Evolutionary conservation across 1,140 invertebrate genomes (phyloP).

Genomic region (Tetramorium simillimum): DNA sequence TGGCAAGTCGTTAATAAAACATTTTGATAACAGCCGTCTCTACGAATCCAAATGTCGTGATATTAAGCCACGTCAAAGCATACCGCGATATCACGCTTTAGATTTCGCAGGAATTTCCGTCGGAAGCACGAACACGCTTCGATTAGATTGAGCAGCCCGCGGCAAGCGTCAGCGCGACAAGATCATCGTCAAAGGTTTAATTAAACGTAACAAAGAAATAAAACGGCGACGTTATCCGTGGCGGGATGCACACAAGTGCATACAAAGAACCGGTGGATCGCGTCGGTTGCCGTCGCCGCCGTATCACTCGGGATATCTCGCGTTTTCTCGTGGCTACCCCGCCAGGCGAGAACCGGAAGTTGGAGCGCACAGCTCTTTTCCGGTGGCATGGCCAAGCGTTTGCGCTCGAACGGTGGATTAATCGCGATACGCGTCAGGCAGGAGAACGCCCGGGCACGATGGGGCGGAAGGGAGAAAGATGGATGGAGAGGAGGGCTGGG

Average conservation of each 20-base stretch:
- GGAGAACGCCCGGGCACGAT: slow-evolving; percentile 31
- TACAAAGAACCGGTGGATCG: slow-evolving; percentile 40
- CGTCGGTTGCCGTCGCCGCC: slow-evolving; percentile 10
- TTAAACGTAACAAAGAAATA: slow-evolving; percentile 60
- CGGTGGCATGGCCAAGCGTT: slow-evolving; percentile 42
- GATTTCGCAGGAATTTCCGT: slow-evolving; percentile 21
- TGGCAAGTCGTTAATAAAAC: not conserved
- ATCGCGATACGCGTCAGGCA: slow-evolving; percentile 61
- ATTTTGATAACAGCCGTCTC: not conserved
- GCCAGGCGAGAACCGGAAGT: slow-evolving; percentile 56
- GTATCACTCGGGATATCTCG: slow-evolving; percentile 57
- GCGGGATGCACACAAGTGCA: not conserved
- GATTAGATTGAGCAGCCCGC: slow-evolving; percentile 13
- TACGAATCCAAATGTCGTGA: not conserved
- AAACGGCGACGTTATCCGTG: slow-evolving; percentile 47
- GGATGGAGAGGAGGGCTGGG: slow-evolving; percentile 20
- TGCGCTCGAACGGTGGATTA: slow-evolving; percentile 63
- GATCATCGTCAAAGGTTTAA: slow-evolving; percentile 53
- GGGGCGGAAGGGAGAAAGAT: slow-evolving; percentile 44
- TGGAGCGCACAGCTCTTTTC: slow-evolving; percentile 60
- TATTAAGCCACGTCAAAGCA: slow-evolving; percentile 5
- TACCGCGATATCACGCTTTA: not conserved
- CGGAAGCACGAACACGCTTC: not conserved
- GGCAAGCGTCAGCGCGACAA: slow-evolving; percentile 9
- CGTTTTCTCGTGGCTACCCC: slow-evolving; percentile 41